phyloP scores from a whole-genome alignment of 2,888 invertebrate species.

The Lomographa bimaculata region DNA sequence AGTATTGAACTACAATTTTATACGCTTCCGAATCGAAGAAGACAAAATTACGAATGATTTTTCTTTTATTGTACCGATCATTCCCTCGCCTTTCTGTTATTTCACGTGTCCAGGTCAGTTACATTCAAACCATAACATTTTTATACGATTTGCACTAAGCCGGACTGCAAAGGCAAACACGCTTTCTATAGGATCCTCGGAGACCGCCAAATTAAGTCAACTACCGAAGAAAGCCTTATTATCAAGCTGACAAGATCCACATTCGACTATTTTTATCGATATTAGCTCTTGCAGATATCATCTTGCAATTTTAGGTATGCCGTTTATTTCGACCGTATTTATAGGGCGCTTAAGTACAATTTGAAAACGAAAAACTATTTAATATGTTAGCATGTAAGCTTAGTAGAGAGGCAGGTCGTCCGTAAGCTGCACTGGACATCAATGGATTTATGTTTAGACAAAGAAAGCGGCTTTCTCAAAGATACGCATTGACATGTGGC shows the following conservation, averaged over 20 bases:
- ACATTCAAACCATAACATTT: conserved; percentile 26
- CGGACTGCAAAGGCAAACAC: conserved; percentile 40
- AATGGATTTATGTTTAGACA: conserved; percentile 69
- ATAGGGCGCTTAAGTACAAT: too few relatives aligned
- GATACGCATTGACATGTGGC: conserved; percentile 48
- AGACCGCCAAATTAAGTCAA: conserved; percentile 11
- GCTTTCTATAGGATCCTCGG: conserved; percentile 30
- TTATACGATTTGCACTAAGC: conserved; percentile 38
- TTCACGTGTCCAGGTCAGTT: conserved; percentile 4
- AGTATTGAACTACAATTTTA: too few relatives aligned
- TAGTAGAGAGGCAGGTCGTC: conserved; percentile 30
- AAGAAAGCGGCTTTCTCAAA: conserved; percentile 60
- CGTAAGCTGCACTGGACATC: conserved; percentile 63
- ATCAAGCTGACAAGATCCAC: not conserved
- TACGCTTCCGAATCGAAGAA: too few relatives aligned
- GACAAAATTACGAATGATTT: too few relatives aligned
- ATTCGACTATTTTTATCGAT: not conserved
- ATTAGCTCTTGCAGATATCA: not conserved
- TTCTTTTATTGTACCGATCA: too few relatives aligned
- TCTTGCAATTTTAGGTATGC: conserved; percentile 1
- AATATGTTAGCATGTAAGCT: conserved; percentile 15
- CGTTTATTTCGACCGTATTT: not conserved
- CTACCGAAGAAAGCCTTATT: not conserved
- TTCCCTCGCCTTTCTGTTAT: too few relatives aligned
- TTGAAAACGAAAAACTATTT: not conserved